A percentile compares a stretch with the other conserved stretches of the same genome.
Evolutionary conservation across 2,113 vertebrate genomes (phyloP).

Genomic region (Grammomys dolichurus): DNA sequence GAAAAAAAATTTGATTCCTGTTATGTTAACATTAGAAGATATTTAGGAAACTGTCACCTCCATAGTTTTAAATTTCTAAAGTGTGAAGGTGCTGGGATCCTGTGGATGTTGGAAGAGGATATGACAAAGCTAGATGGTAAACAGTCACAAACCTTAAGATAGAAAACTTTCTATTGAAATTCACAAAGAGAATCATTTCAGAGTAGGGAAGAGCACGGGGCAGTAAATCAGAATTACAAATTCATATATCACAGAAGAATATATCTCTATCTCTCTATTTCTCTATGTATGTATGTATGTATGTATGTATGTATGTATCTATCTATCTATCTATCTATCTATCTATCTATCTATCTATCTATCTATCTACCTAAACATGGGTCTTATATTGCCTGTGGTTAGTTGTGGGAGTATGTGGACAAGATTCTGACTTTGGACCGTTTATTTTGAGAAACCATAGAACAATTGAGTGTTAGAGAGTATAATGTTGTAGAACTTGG

Average conservation of each 20-base stretch:
- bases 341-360: too few relatives aligned
- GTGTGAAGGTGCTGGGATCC: background rate
- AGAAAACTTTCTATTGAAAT: background rate
- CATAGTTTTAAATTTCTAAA: slow-evolving; percentile 43
- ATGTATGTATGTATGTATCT: too few relatives aligned
- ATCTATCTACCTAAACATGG: background rate
- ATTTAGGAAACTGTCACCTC: slow-evolving; percentile 47
- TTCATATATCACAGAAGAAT: background rate
- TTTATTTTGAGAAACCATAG: slow-evolving; percentile 41
- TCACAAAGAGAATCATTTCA: slow-evolving; percentile 25
- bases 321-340: too few relatives aligned
- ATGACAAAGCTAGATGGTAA: background rate
- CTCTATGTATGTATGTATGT: too few relatives aligned
- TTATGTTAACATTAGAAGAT: slow-evolving; percentile 26
- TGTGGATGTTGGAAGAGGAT: background rate
- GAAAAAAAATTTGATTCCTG: slow-evolving; percentile 34
- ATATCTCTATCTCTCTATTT: too few relatives aligned
- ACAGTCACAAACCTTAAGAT: background rate
- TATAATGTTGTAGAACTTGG: background rate
- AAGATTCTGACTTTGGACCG: background rate
- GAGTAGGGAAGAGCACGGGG: background rate
- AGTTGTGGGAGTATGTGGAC: slow-evolving; percentile 28
- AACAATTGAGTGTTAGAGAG: slow-evolving; percentile 19
- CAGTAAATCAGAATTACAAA: background rate
- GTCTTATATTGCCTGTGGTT: slow-evolving; percentile 14